A percentile compares a stretch with the other conserved stretches of the same genome.
Evolutionary conservation across 2,797 vertebrate species (phyloP).

Genomic region (Valencia hispanica): DNA sequence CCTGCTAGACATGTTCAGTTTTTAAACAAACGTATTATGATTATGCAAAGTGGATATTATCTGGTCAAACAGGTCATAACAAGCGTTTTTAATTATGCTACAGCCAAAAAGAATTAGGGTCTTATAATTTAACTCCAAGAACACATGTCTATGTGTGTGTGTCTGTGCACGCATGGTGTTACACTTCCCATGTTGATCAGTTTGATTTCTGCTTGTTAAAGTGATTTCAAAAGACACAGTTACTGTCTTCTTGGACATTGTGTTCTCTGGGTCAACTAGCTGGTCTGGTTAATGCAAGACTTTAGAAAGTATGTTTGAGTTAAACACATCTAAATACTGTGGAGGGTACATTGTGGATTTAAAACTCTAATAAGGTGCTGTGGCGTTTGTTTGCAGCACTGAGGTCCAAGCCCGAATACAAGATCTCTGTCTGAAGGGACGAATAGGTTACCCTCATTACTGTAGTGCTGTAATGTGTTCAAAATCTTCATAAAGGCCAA

Average conservation of each 20-base stretch:
- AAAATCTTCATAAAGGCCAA: background rate
- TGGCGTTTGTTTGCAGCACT: background rate
- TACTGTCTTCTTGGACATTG: background rate
- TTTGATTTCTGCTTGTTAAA: background rate
- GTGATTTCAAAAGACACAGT: background rate
- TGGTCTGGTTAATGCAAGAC: conserved; percentile 6
- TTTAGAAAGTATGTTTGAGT: conserved; percentile 7
- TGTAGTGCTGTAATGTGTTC: too few species aligned
- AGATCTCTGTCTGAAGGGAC: background rate
- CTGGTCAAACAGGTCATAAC: conserved; percentile 64
- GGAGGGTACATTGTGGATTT: background rate
- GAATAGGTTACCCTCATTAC: background rate
- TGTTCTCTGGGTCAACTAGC: background rate
- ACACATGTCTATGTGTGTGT: conserved; percentile 36
- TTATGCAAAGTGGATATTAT: conserved; percentile 40
- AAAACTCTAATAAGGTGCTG: background rate
- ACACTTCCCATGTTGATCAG: background rate
- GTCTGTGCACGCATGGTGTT: conserved; percentile 9
- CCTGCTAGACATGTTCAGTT: conserved; percentile 24
- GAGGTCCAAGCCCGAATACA: background rate
- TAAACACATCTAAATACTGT: background rate
- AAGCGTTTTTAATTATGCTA: conserved; percentile 59
- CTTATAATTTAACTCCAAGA: conserved; percentile 48
- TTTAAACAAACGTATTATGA: conserved; percentile 19
- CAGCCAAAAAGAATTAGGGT: conserved; percentile 44